Evolutionary conservation across 2,797 vertebrate species (phyloP).

Genomic region (Iguana delicatissima): DNA sequence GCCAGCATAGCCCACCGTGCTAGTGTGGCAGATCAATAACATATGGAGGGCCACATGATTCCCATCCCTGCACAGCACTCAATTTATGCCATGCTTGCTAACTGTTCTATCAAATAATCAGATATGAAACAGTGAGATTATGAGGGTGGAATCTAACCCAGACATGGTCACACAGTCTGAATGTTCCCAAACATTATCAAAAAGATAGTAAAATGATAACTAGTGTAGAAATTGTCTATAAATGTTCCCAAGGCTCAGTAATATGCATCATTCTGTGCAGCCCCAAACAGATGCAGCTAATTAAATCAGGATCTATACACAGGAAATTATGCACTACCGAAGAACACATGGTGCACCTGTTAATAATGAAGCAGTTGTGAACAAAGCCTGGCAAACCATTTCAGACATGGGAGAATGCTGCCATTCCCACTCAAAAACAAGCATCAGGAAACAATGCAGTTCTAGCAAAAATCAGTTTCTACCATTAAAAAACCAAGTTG

Average conservation of each 20-base stretch:
- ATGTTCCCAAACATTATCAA: slow-evolving; percentile 14
- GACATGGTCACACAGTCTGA: background rate
- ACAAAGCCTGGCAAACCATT: slow-evolving; percentile 48
- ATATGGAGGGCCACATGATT: too few species aligned
- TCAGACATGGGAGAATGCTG: slow-evolving; percentile 25
- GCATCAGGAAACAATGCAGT: slow-evolving; percentile 16
- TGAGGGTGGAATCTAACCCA: background rate
- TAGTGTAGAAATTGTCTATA: slow-evolving; percentile 40
- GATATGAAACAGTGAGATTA: background rate
- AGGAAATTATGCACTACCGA: slow-evolving; percentile 61
- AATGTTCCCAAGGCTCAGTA: background rate
- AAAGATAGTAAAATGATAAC: slow-evolving; percentile 23
- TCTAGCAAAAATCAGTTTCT: background rate
- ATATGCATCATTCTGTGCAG: slow-evolving; percentile 37
- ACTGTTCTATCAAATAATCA: slow-evolving; percentile 4
- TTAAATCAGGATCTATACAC: slow-evolving; percentile 62
- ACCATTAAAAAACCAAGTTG: background rate
- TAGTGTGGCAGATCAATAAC: too few species aligned
- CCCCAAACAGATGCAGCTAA: slow-evolving; percentile 59
- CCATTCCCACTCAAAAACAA: slow-evolving; percentile 22
- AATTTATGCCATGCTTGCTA: background rate
- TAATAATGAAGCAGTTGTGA: slow-evolving; percentile 60
- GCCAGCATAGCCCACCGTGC: too few species aligned
- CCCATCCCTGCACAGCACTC: background rate
- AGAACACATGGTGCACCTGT: slow-evolving; percentile 56